phyloP scores from a whole-genome alignment of 1,140 invertebrate genomes.

The Polypedilum vanderplanki region DNA sequence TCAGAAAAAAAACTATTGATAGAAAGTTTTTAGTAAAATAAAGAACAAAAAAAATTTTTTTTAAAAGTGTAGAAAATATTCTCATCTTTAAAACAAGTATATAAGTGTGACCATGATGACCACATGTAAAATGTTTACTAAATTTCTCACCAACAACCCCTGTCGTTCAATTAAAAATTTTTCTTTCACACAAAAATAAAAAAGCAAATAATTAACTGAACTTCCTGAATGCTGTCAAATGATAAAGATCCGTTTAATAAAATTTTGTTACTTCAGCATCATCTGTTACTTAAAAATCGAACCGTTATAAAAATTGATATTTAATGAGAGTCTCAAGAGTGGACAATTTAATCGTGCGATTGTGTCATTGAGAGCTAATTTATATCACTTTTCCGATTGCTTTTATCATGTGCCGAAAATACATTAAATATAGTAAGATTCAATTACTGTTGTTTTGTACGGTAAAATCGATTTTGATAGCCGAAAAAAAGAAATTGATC shows the following conservation, averaged over 20 bases:
- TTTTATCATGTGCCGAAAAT: background rate
- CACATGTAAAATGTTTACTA: background rate
- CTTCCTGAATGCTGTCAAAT: background rate
- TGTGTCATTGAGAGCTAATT: slow-evolving; percentile 27
- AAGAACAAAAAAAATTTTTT: too few relatives aligned
- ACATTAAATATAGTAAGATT: background rate
- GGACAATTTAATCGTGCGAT: slow-evolving; percentile 19
- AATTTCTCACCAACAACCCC: background rate
- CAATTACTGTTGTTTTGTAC: too few relatives aligned
- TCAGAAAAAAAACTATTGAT: too few relatives aligned
- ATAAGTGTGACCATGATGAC: background rate
- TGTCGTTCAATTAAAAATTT: background rate
- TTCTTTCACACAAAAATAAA: background rate
- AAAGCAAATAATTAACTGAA: slow-evolving; percentile 1
- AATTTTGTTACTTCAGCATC: background rate
- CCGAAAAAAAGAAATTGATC: background rate
- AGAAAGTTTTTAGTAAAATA: too few relatives aligned
- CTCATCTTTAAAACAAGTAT: background rate
- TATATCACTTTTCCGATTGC: slow-evolving; percentile 22
- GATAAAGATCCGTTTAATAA: background rate
- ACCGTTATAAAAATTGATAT: slow-evolving; percentile 22
- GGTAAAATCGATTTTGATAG: too few relatives aligned
- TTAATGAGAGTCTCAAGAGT: background rate
- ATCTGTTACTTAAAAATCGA: background rate
- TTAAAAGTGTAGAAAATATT: background rate